A percentile compares a stretch with the other conserved stretches of the same genome.
Conservation (phyloP, 35 echinoderm and acorn worm genomes). For the Acanthaster planci region DNA sequence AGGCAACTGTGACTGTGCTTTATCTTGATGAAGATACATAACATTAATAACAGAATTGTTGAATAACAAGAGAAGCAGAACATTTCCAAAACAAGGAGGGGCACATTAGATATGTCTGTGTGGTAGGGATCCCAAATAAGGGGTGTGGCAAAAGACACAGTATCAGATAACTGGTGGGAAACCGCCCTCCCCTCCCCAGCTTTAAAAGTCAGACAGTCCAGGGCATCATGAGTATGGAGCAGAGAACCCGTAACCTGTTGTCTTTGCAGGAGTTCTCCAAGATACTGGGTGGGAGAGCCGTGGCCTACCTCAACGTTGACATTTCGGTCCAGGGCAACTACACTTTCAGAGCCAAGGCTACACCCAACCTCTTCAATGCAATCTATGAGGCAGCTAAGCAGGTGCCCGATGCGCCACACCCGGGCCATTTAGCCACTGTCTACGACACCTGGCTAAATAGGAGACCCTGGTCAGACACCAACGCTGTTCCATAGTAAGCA, state of each 20-base stretch:
- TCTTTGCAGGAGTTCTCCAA: conserved; percentile 73
- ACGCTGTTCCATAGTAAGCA: conserved; percentile 53
- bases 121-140: no score
- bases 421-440: conserved; percentile 53
- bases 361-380: conserved; percentile 73
- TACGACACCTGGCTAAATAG: conserved; percentile 73
- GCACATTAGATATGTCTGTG: no score
- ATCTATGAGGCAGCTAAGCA: conserved; percentile 75
- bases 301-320: conserved; percentile 92
- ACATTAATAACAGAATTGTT: no score
- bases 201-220: no score
- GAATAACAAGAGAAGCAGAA: no score
- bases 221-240: no score
- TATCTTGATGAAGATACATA: no score
- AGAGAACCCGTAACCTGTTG: background rate
- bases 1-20: no score
- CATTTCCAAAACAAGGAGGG: no score
- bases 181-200: no score
- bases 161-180: no score
- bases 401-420: conserved; percentile 60
- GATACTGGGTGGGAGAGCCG: conserved; percentile 57
- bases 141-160: no score
- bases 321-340: conserved; percentile 82
- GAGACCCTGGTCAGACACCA: conserved; percentile 9
- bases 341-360: conserved; percentile 65